Evolutionary conservation across 2,888 invertebrate species (phyloP).

Genomic region (Amphipyra tragopoginis): DNA sequence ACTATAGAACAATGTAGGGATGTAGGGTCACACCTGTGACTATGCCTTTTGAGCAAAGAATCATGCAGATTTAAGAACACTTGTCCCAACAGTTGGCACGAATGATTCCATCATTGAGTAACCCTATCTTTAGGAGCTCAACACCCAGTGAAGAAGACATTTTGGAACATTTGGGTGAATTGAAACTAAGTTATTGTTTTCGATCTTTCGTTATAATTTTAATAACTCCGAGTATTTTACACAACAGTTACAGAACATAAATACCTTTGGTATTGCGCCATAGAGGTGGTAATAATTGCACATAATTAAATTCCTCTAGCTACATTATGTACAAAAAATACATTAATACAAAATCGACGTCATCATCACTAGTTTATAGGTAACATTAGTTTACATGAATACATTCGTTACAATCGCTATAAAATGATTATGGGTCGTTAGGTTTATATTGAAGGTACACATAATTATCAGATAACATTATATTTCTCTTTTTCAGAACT

Average conservation of each 20-base stretch:
- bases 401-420: constrained; percentile 59
- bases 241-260: constrained; percentile 87
- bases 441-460: constrained; percentile 48
- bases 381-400: constrained; percentile 73
- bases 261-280: constrained; percentile 88
- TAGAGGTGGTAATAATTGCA: constrained; percentile 86
- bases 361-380: constrained; percentile 74
- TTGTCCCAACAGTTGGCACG: no score
- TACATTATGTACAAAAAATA: constrained; percentile 88
- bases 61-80: no score
- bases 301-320: constrained; percentile 84
- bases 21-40: no score
- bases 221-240: constrained; percentile 86
- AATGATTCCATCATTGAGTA: no score
- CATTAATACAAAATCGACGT: constrained; percentile 79
- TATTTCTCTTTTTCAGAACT: constrained; percentile 8
- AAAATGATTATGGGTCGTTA: constrained; percentile 58
- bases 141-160: no score
- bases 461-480: constrained; percentile 28
- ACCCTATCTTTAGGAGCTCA: no score
- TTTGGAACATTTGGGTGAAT: constrained; percentile 11
- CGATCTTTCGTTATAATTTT: constrained; percentile 73
- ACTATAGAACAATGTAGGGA: no score
- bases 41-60: no score
- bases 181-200: constrained; percentile 42